A percentile compares a stretch with the other conserved stretches of the same genome.
These are phyloP conservation scores for Nemopilema nomurai DNA, from an alignment of 30 jellyfish, hydroid and myxozoan genomes.

Conservation along the genomic window DNA sequence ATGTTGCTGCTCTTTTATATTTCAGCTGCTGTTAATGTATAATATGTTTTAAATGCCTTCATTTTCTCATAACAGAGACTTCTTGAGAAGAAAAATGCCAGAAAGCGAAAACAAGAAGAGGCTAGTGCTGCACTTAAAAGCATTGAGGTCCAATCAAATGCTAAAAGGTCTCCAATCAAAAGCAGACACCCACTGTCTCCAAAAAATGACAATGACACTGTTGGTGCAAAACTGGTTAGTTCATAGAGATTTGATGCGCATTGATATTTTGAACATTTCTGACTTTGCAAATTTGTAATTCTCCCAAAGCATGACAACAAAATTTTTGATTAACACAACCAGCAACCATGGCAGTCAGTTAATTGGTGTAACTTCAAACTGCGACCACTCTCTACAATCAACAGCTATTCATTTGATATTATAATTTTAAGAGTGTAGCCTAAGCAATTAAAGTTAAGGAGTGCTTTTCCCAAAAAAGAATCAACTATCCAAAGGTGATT, in stretches of 20 bases:
- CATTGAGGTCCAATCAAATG: slow-evolving; percentile 38
- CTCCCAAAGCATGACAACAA: too few relatives aligned
- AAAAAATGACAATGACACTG: slow-evolving; percentile 49
- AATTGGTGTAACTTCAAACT: too few relatives aligned
- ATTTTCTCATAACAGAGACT: slow-evolving; percentile 40
- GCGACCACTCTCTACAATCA: too few relatives aligned
- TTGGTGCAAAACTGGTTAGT: slow-evolving; percentile 55
- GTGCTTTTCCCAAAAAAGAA: too few relatives aligned
- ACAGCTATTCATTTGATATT: too few relatives aligned
- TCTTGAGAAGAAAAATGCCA: slow-evolving; percentile 72
- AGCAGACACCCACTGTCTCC: slow-evolving; percentile 53
- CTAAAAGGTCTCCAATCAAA: slow-evolving; percentile 53
- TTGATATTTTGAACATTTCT: background rate
- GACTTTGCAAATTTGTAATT: too few relatives aligned
- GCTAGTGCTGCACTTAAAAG: slow-evolving; percentile 65
- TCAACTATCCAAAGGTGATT: too few relatives aligned
- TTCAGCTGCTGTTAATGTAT: background rate
- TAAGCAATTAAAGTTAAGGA: too few relatives aligned
- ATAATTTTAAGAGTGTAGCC: too few relatives aligned
- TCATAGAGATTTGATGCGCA: background rate
- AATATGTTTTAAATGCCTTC: background rate
- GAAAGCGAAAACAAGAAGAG: slow-evolving; percentile 72
- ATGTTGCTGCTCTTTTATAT: background rate
- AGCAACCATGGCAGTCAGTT: too few relatives aligned
- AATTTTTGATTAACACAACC: too few relatives aligned